Evolutionary conservation across 2,113 vertebrate species (phyloP), one percentile per base, ranked within the genome.

Genomic region (Gopherus flavomarginatus): DNA sequence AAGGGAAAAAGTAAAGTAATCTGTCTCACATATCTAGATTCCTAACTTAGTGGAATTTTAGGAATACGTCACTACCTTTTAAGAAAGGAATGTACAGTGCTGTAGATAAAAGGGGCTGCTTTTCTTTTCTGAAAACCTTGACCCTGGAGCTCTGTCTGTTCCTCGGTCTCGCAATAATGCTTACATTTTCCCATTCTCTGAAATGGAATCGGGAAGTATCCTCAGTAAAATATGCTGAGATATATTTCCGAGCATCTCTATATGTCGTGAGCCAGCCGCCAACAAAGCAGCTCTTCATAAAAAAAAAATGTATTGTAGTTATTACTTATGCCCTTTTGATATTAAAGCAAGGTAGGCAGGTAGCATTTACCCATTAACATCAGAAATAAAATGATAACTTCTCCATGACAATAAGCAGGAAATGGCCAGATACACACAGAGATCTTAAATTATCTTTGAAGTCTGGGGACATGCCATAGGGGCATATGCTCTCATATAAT

Each of bases 1-100:
- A 44, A 44, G 44, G 44, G 44, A 44, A 44, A 44, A 44, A 44
- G 98, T 98, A 42, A 42, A 98, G 98, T 98, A 97, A 98, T 98
- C 82, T 97, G 96, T 95, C 97, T 95, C 79, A 96, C 95, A 94
- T 91, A 97, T 94, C 96, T 91, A 93, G 96, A 62, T 94, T 96
- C 85, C 93, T 92, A 54, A 69, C 92, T 86, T 65, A 81, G 88
- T 5, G 83, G 84, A 95, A 86, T 19, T 90, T 22, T 87, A 81
- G 81, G 86, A 78, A 13, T 3, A 59, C 16, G 3, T 83, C 4
- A 11, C 91, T 72, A 87, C 97, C 95, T 96, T 93, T 89, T 90
- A 93, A 90, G 97, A 97, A 97, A 97, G 90, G 95, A 97, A 97
- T 92, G 11, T 56, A 88, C 95, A 72, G 94, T 84, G 89, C 90